These are phyloP conservation scores for Lasioglossum morio DNA, from an alignment of 2,888 invertebrate species.

Conservation along the genomic window DNA sequence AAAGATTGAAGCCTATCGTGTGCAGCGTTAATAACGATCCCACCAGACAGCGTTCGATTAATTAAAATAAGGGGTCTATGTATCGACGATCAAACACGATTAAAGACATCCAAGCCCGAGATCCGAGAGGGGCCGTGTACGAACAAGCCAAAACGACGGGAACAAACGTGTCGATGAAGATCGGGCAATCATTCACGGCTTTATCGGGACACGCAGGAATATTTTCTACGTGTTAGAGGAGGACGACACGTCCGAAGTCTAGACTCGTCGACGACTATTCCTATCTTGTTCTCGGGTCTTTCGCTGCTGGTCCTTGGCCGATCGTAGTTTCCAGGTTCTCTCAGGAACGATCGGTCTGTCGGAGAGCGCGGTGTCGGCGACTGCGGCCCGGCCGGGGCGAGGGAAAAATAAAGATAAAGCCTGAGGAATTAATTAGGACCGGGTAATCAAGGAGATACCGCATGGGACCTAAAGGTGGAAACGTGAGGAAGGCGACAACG, in stretches of 20 bases:
- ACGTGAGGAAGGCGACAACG: constrained; percentile 45
- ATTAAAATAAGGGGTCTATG: background rate
- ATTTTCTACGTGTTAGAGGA: constrained; percentile 32
- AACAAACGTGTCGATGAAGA: constrained; percentile 34
- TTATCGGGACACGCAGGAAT: constrained; percentile 37
- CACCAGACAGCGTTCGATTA: background rate
- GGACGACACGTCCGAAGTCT: constrained; percentile 43
- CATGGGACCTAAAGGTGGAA: constrained; percentile 60
- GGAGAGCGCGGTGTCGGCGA: constrained; percentile 52
- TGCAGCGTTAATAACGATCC: background rate
- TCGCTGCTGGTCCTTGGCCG: constrained; percentile 27
- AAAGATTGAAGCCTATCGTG: background rate
- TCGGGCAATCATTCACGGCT: constrained; percentile 41
- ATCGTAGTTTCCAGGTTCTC: constrained; percentile 52
- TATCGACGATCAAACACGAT: background rate
- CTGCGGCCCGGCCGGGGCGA: constrained; percentile 31
- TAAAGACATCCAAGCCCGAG: background rate
- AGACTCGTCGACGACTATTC: constrained; percentile 71
- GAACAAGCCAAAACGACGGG: constrained; percentile 24
- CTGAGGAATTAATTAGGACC: constrained; percentile 83
- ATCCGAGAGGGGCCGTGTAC: background rate
- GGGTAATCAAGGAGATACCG: constrained; percentile 82
- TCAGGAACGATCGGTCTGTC: constrained; percentile 47
- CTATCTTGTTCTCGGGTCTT: constrained; percentile 41
- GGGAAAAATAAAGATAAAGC: constrained; percentile 80